Base-by-base conservation (phyloP, 2,797 vertebrate genomes). In the Semaprochilodus insignis region DNA sequence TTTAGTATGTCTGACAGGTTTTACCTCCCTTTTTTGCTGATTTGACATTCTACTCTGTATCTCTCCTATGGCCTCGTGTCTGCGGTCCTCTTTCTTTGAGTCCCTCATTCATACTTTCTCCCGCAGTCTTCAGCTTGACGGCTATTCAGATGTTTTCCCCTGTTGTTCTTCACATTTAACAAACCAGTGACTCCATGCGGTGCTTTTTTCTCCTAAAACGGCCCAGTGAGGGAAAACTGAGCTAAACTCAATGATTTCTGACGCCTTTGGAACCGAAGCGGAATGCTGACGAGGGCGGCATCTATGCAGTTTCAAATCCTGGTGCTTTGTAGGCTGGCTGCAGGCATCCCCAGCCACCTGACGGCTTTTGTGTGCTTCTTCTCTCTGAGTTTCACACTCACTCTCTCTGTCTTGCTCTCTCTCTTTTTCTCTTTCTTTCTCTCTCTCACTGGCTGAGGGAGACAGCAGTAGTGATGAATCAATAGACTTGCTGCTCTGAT, bases 301-400 rank as follows among this genome's bases (percentile, higher is more conserved):
- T 71, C 57, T 48, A 16, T 57, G 34, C 3, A 6, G 25, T 55
- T 17, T 60, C 40, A 59, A 23, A 48, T 54, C 34, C 16, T n/a
- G 3, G 15, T 11, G 25, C 31, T 65, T 77, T 77, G 57, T 63
- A 51, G 60, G 27, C 48, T 8, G 52, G 25, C 71, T 55, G 51
- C 27, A 7, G 48, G 51, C 3, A 27, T 73, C 71, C 71, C 27
- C 48, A 44, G 73, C 63, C 34, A 69, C 71, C 77, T 57, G n/a
- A 80, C 76, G 55, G 55, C 71, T 83, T 81, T 74, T 52, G 57
- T 82, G 54, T 74, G 55, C 59, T 44, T 80, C 36, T 79, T 57
- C 65, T 55, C 72, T 52, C 34, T 65, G 36, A 3, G 19, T 54
- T 55, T 13, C 40, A 40, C 31, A 36, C 66, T 25, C 63, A 6